Base-by-base conservation (phyloP, 2,888 invertebrate genomes). In the Uloborus plumipes region DNA sequence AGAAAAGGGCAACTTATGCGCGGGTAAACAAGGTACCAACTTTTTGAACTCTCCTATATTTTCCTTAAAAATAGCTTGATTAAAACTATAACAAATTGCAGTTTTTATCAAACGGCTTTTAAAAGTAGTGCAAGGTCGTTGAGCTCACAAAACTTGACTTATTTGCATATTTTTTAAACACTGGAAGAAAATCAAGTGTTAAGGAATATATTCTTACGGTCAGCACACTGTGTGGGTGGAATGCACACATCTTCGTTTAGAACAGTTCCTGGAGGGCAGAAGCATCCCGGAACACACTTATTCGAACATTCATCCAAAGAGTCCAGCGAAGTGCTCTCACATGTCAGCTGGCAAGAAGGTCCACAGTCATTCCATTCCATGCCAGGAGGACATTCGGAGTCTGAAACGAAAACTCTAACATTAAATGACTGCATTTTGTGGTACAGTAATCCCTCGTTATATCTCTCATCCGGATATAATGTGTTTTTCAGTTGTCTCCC, bases 241-340 rank as follows among this genome's bases (percentile, higher is more conserved):
- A 95, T 91, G 87, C 95, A 95, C 16, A 90, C 89, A 75, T 93
- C 92, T 18, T 87, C 86, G 87, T 92, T 92, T 20, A 93, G 91
- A 0, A 94, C 92, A 18, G 90, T 88, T 62, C 95, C 95, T 64
- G 93, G 92, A 0, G 95, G 94, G 86, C 95, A 95, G 90, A 94
- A 95, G 89, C 95, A 95, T 73, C 95, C 95, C 0, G 94, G 92
- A 90, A 93, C 93, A 89, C 95, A 95, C n/a, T 72, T 69, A 0
- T 69, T 76, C 26, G 79, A 76, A 47, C 85, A 84, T 50, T 93
- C 92, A 20, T 92, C 91, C 84, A 92, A 90, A 20, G 90, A 88
- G 0, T 93, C 92, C 86, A 94, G 94, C 0, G 78, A 72, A 0
- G 91, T 89, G 71, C 92, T 91, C 59, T 92, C 91, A 88, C 96